Base-by-base conservation (phyloP, 2,888 invertebrate genomes). In the Drosophila paranaensis region DNA sequence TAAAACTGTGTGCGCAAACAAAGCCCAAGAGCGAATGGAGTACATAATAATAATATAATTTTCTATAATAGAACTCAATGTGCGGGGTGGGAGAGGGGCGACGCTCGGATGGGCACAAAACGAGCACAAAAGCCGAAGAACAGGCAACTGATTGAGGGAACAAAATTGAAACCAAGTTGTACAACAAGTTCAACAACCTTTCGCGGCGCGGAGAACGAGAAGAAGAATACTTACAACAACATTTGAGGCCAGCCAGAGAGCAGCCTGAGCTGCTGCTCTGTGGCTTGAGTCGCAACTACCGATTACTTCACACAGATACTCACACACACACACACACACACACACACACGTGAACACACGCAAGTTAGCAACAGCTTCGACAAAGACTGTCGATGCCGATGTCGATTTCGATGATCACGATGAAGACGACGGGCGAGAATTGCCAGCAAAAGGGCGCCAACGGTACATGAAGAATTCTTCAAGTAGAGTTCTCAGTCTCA, bases 21-120 rank as follows among this genome's bases (percentile, higher is more conserved):
- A 73, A 77, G 72, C 56, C 46, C 46, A 61, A 63, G 56, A 68
- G 68, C 62, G 69, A 82, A 46, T 77, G 74, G 74, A 89, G 81
- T 86, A 86, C 81, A 88, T 88, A 83, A 83, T 88, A 88, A 88
- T 88, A 86, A 86, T 87, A 89, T 84, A 83, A 89, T 84, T 89
- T 84, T 78, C 87, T 83, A 87, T 87, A 87, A 83, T 81, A 89
- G 79, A 88, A 77, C 79, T 82, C 68, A 79, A 71, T 79, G 82
- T 64, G 58, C 51, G 50, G 45, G 48, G 14, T 16, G 39, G 35
- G 25, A 25, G 16, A 2, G 2, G 33, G 40, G 46, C 39, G 53
- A 40, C 37, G 66, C 53, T 37, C 46, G 16, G 40, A 70, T 58
- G 57, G 74, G 40, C 54, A 60, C 62, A 66, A 67, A 77, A 77